These are phyloP conservation scores for Liparis tanakae DNA, from an alignment of 2,797 vertebrate species.

Conservation along the genomic window DNA sequence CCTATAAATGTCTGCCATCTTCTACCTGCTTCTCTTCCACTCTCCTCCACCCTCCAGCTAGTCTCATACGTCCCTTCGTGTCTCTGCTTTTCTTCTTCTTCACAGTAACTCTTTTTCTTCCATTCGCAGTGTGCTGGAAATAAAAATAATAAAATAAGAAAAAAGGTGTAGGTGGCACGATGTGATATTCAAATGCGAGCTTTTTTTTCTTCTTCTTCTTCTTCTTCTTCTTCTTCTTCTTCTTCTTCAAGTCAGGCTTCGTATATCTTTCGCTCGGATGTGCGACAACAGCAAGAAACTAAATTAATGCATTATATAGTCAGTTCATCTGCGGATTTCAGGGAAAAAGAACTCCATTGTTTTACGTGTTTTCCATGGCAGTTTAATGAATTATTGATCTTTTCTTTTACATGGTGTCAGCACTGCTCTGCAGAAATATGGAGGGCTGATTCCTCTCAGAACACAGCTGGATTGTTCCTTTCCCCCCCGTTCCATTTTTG, in stretches of 20 bases:
- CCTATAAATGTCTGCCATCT: conserved; percentile 37
- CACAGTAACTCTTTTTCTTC: conserved; percentile 15
- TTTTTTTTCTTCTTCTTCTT: conserved; percentile 51
- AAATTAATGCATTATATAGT: conserved; percentile 75
- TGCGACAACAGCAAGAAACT: conserved; percentile 41
- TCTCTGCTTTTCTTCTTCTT: not conserved
- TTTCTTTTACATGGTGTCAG: conserved; percentile 76
- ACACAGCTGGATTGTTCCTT: conserved; percentile 31
- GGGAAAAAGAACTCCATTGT: conserved; percentile 69
- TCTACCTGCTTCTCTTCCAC: conserved; percentile 20
- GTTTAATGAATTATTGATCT: conserved; percentile 85
- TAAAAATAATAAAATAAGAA: not conserved
- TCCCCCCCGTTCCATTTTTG: not conserved
- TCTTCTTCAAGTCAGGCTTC: conserved; percentile 42
- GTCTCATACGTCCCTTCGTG: conserved; percentile 29
- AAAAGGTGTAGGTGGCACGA: conserved; percentile 55
- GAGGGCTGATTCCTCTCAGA: conserved; percentile 43
- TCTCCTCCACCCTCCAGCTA: conserved; percentile 13
- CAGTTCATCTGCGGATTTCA: conserved; percentile 73
- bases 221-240: conserved; percentile 62
- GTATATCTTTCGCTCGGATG: conserved; percentile 38
- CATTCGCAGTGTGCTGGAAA: conserved; percentile 51
- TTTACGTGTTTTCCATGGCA: conserved; percentile 73
- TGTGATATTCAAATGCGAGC: conserved; percentile 59
- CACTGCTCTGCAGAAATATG: conserved; percentile 62